Percentiles rank a stretch among this genome's conserved stretches.
These are phyloP conservation scores for Tetrao urogallus DNA, from an alignment of 2,113 vertebrate species.

Conservation along the genomic window DNA sequence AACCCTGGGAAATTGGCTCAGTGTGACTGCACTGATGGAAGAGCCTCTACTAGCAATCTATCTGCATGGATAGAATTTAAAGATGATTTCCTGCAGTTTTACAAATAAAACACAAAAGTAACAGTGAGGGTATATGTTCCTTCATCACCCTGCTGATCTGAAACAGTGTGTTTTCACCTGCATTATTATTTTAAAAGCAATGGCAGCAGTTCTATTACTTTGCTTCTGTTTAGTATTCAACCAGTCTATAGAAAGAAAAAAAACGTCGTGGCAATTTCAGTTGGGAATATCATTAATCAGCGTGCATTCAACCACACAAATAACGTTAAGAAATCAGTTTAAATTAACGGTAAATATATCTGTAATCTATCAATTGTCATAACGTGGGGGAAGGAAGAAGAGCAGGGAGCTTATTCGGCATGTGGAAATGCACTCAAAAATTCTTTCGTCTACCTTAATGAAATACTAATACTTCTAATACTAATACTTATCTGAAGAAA, in stretches of 20 bases:
- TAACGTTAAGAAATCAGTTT: background rate
- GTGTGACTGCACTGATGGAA: background rate
- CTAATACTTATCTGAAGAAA: slow-evolving; percentile 1
- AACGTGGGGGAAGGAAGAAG: background rate
- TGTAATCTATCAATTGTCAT: slow-evolving; percentile 8
- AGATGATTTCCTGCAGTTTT: background rate
- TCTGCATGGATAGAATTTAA: background rate
- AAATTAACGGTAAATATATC: slow-evolving; percentile 35
- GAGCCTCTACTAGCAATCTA: background rate
- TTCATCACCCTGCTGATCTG: background rate
- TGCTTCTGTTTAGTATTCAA: slow-evolving; percentile 29
- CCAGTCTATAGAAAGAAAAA: background rate
- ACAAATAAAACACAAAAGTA: background rate
- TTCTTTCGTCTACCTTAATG: slow-evolving; percentile 14
- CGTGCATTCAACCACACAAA: background rate
- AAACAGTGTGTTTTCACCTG: slow-evolving; percentile 8
- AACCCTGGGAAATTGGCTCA: background rate
- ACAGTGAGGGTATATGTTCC: background rate
- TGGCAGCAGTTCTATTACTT: slow-evolving; percentile 14
- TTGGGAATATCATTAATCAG: slow-evolving; percentile 1
- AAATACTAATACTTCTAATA: background rate
- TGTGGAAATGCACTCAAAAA: background rate
- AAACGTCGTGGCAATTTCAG: background rate
- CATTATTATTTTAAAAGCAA: slow-evolving; percentile 40
- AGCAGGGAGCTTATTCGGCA: background rate